Evolutionary conservation across 2,888 invertebrate species (phyloP), one percentile per base, ranked within the genome.

Genomic region (Melieria omissa): DNA sequence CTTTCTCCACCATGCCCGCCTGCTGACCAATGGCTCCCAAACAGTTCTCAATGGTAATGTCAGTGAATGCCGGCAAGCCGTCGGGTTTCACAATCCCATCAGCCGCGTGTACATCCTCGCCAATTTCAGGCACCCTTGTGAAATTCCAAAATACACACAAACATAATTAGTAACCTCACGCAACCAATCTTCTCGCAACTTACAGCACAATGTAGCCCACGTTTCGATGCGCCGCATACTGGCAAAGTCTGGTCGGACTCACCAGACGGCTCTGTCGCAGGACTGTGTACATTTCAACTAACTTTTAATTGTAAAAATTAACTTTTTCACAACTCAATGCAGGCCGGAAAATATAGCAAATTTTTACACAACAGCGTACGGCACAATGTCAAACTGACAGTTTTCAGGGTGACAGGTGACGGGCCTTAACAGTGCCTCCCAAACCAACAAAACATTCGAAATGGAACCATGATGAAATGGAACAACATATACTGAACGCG

Each of bases 1-100:
- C 90, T 79, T 92, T 91, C 86, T 97, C 97, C 81, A 94, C 94
- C 72, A 94, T 93, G 47, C 94, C 88, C 0, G 94, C 91, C 80
- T 95, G 92, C 84, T 93, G 94, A 46, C 94, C 95, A 78, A 97
- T 92, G 5, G 95, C 93, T 3, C 93, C 93, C 73, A 95, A 89
- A 84, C 95, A 96, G 86, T 93, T 93, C 85, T 96, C 94, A 62
- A 95, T 92, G 2, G 93, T 92, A 29, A 97, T 88, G 74, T 91
- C 90, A 80, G 91, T 92, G 84, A 96, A 97, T 81, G 94, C 92
- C 5, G 96, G 96, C 58, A 93, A 88, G 0, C 92, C 93, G 71
- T 92, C 90, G 4, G 84, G 74, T 74, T 92, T 90, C 8, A 96
- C 86, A 29, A 96, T 86, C 4, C 92, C 90, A 85, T 94, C 94